Conservation (phyloP, 2,888 invertebrate genomes). For the Drosophila diplacantha region DNA sequence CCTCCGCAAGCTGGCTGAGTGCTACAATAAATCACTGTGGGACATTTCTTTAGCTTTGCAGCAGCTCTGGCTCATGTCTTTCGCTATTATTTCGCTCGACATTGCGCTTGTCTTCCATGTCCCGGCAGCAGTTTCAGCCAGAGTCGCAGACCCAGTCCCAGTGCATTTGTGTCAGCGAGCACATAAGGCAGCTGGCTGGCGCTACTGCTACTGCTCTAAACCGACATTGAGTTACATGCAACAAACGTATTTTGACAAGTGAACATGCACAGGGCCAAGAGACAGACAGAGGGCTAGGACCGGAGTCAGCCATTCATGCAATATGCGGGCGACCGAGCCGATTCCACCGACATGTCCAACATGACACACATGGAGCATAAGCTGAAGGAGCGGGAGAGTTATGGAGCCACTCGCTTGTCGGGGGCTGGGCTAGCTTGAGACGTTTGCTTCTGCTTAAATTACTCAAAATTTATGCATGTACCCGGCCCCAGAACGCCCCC, state of each 20-base stretch:
- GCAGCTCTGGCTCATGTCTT: conserved; percentile 53
- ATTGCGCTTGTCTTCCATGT: conserved; percentile 67
- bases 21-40: conserved; percentile 65
- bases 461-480: conserved; percentile 44
- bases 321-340: conserved; percentile 57
- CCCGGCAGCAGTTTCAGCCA: conserved; percentile 39
- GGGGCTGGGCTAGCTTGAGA: conserved; percentile 37
- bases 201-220: conserved; percentile 45
- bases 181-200: conserved; percentile 62
- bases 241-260: conserved; percentile 70
- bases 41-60: conserved; percentile 54
- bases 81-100: conserved; percentile 67
- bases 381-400: conserved; percentile 50
- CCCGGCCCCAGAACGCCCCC: conserved; percentile 3
- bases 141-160: conserved; percentile 46
- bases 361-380: conserved; percentile 52
- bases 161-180: conserved; percentile 63
- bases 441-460: conserved; percentile 47
- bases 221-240: conserved; percentile 70
- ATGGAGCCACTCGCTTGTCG: conserved; percentile 59
- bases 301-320: conserved; percentile 44
- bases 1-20: conserved; percentile 48
- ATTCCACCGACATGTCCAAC: conserved; percentile 67
- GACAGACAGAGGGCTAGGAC: conserved; percentile 19
- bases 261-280: conserved; percentile 60